Evolutionary conservation across 2,797 vertebrate species (phyloP), one percentile per base, ranked within the genome.

Genomic region (Perodicticus potto): DNA sequence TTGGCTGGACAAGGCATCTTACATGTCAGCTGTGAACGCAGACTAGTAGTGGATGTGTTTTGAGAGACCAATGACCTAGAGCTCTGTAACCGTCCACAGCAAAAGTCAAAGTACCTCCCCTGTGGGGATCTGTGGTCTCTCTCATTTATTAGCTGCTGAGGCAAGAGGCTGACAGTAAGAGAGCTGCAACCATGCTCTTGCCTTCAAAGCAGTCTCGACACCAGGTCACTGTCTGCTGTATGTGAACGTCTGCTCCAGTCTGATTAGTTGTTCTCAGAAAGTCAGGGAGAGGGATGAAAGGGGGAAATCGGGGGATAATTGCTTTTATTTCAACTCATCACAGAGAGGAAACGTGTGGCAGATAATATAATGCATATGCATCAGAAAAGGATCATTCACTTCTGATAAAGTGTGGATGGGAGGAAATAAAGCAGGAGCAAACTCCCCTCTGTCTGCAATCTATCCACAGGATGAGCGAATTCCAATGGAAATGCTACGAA

Each of bases 291-390:
- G 29, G 3, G 85, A 96, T 73, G 78, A 89, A 89, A 91, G 37
- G 53, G 43, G n/a, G 25, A 94, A 95, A 61, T 49, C 67, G 73
- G 32, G 34, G 55, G 22, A 94, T 95, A 86, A 94, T 89, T 89
- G 90, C 43, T 96, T 97, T 96, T 94, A 94, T 95, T 96, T 87
- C 45, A 86, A 65, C 74, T 93, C 89, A 87, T 29, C 57, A 55
- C 77, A 91, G 85, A 92, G 45, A 93, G 86, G 84, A 95, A 95
- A 78, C 32, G 27, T 61, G 70, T 2, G 37, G 61, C 59, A 91
- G 86, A 78, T 91, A 82, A 96, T 95, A 73, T 63, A 89, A 95
- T 77, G 45, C 61, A 61, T 45, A 81, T 16, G 29, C 92, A 91
- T 85, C 55, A 40, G 82, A 88, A 83, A 92, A 32, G 34, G 74